Evolutionary conservation across 2,797 vertebrate genomes (phyloP).

Genomic region (Mus spretus): DNA sequence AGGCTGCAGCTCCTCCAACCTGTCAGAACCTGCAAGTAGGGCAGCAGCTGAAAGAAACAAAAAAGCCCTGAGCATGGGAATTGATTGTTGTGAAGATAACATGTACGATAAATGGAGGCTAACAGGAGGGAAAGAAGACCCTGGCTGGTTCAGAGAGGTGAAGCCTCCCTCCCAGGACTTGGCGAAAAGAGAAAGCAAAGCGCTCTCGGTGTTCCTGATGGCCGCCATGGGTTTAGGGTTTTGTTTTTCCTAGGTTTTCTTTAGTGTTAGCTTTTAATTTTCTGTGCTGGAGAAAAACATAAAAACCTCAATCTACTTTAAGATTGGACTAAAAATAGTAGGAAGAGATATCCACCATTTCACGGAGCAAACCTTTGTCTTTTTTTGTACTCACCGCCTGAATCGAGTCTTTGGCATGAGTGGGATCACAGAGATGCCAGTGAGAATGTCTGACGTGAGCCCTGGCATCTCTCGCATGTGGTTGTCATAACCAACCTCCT

Average conservation of each 20-base stretch:
- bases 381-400: conserved; percentile 22
- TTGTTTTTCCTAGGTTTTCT: background rate
- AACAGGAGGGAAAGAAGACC: background rate
- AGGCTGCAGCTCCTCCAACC: conserved; percentile 9
- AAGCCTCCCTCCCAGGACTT: background rate
- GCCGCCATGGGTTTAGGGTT: background rate
- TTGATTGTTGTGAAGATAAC: conserved; percentile 77
- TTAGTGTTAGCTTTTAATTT: conserved; percentile 3
- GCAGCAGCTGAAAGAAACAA: conserved; percentile 45
- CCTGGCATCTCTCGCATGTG: background rate
- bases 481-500: background rate
- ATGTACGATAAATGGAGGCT: background rate
- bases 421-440: background rate
- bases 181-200: background rate
- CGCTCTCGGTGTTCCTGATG: conserved; percentile 39
- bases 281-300: background rate
- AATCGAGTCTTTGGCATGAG: conserved; percentile 14
- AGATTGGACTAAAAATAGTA: background rate
- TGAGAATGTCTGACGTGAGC: background rate
- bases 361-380: conserved; percentile 35
- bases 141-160: conserved; percentile 42
- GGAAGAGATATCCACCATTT: background rate
- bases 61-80: conserved; percentile 65
- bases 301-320: background rate
- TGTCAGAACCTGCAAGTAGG: conserved; percentile 76